Evolutionary conservation across 2,797 vertebrate species (phyloP), one percentile per base, ranked within the genome.

Genomic region (Leuciscus waleckii): DNA sequence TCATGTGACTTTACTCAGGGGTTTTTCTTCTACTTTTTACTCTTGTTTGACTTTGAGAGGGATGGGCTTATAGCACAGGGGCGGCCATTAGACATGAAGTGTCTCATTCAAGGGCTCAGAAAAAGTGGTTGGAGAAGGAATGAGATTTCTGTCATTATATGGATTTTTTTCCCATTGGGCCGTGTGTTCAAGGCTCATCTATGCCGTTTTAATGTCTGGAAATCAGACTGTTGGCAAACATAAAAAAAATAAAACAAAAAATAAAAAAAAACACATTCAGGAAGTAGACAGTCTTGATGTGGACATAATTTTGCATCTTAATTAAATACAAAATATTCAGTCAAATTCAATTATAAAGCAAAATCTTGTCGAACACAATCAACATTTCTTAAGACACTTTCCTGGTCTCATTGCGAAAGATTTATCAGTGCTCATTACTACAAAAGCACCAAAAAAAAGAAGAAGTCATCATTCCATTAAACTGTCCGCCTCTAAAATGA

Each of bases 101-200:
- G 79, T 49, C 19, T 71, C 26, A 61, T 35, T 73, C 78, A 81
- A 81, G 54, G 46, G 49, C 32, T 79, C 77, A 77, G 41, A 49
- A 73, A 63, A 83, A 84, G 82, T 77, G 41, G 46, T 81, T 9
- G 21, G 58, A 75, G 71, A 76, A 67, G 58, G 58, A 83, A 83
- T 51, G 43, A 83, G 82, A 71, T 54, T 67, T 83, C 32, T 75
- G 71, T 35, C 56, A 75, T 75, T 76, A 83, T 39, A 61, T n/a
- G 26, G 29, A 75, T 70, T 37, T 74, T 75, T 83, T 73, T 43
- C 49, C n/a, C 68, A 70, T n/a, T 29, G 10, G 23, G 41, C 43
- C 2, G 19, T 67, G 43, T 8, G 19, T 35, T 80, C 43, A 46
- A 68, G 61, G 19, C 78, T 68, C 29, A 16, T 23, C 41, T 49